Percentiles rank a stretch among this genome's conserved stretches.
These are phyloP conservation scores for Cristatella mucedo DNA, from an alignment of 2,888 invertebrate genomes.

Conservation along the genomic window DNA sequence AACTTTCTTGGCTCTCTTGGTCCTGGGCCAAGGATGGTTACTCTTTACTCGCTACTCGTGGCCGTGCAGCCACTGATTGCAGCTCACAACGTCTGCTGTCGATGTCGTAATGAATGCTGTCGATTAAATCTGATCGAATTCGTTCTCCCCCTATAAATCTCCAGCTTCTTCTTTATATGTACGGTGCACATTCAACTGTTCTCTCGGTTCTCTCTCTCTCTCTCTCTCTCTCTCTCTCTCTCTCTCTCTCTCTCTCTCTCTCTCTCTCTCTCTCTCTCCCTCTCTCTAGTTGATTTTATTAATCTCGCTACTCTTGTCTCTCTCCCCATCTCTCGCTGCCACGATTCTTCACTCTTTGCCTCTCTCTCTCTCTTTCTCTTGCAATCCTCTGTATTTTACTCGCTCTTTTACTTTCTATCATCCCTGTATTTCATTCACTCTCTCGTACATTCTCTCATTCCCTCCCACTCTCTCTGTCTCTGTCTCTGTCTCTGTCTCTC, in stretches of 20 bases:
- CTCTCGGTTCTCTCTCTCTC: too few relatives aligned
- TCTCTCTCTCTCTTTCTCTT: conserved; percentile 1
- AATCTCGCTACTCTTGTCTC: not conserved
- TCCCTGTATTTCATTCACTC: not conserved
- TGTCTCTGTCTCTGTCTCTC: not conserved
- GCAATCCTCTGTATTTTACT: not conserved
- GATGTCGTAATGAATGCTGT: too few relatives aligned
- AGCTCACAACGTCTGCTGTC: too few relatives aligned
- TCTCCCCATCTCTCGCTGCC: not conserved
- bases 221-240: conserved; percentile 1
- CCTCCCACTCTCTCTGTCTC: not conserved
- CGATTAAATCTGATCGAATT: too few relatives aligned
- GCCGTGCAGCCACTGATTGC: too few relatives aligned
- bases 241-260: conserved; percentile 1
- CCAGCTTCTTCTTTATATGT: too few relatives aligned
- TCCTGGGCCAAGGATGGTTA: too few relatives aligned
- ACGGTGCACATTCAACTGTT: too few relatives aligned
- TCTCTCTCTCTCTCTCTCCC: conserved; percentile 1
- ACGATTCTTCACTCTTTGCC: not conserved
- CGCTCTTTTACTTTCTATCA: too few relatives aligned
- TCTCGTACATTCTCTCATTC: not conserved
- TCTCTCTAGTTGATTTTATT: not conserved
- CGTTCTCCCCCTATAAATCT: too few relatives aligned
- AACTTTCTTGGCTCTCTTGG: too few relatives aligned
- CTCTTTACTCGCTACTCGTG: too few relatives aligned